Conservation (phyloP, 2,797 vertebrate genomes). For the Peromyscus eremicus region DNA sequence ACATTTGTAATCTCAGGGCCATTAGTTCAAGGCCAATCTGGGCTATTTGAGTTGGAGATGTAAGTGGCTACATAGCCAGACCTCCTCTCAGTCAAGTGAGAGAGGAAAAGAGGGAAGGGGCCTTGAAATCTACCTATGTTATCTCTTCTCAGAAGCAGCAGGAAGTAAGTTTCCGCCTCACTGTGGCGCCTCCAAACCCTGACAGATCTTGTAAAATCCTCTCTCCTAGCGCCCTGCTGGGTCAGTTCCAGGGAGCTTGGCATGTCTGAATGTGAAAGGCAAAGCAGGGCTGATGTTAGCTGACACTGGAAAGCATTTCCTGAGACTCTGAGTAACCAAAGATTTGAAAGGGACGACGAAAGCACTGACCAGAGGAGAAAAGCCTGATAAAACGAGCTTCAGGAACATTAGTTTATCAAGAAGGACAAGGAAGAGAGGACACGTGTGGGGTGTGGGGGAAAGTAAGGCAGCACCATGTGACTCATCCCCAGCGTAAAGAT, state of each 20-base stretch:
- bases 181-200: background rate
- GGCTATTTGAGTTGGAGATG: background rate
- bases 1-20: background rate
- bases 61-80: background rate
- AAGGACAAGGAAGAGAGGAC: background rate
- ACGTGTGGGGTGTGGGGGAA: background rate
- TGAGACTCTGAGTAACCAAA: background rate
- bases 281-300: background rate
- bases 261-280: background rate
- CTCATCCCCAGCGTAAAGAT: background rate
- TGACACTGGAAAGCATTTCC: conserved; percentile 15
- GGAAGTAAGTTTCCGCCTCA: conserved; percentile 35
- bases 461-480: background rate
- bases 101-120: background rate
- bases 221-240: background rate
- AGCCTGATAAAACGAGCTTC: background rate
- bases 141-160: conserved; percentile 7
- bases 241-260: background rate
- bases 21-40: background rate
- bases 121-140: background rate
- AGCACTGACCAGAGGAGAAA: conserved; percentile 45
- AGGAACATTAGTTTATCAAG: conserved; percentile 25
- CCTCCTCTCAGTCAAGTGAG: background rate
- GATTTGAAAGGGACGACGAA: background rate
- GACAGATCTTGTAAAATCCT: conserved; percentile 21